Evolutionary conservation across 2,797 vertebrate genomes (phyloP).

Genomic region (Melopsittacus undulatus): DNA sequence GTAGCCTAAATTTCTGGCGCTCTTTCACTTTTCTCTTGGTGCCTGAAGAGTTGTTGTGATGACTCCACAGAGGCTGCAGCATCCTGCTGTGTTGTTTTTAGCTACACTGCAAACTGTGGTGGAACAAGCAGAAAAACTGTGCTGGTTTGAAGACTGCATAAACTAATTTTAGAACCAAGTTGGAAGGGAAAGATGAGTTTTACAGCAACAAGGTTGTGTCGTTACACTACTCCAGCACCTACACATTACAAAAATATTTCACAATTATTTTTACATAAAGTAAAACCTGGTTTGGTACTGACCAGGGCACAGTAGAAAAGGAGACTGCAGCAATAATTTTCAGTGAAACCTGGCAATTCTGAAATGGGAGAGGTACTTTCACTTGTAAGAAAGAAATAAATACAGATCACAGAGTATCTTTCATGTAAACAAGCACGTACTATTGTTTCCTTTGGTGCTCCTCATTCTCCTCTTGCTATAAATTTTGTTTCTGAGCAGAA

Average conservation of each 20-base stretch:
- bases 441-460: background rate
- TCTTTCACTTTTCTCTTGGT: background rate
- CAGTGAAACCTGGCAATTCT: background rate
- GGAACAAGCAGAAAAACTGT: background rate
- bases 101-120: background rate
- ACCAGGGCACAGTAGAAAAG: background rate
- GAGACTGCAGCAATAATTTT: background rate
- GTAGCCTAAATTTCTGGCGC: background rate
- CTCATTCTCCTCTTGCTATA: background rate
- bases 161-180: constrained; percentile 27
- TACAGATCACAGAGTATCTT: background rate
- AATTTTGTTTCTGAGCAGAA: background rate
- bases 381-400: background rate
- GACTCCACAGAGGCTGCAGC: background rate
- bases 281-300: background rate
- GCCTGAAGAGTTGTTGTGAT: background rate
- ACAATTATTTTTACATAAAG: background rate
- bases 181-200: background rate
- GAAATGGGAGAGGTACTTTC: background rate
- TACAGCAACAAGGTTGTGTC: background rate
- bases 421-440: background rate
- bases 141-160: background rate
- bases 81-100: constrained; percentile 18
- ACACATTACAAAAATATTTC: background rate
- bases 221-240: background rate